Percentiles rank a stretch among this genome's conserved stretches.
These are phyloP conservation scores for Dolomedes plantarius DNA, from an alignment of 2,888 invertebrate species.

Conservation along the genomic window DNA sequence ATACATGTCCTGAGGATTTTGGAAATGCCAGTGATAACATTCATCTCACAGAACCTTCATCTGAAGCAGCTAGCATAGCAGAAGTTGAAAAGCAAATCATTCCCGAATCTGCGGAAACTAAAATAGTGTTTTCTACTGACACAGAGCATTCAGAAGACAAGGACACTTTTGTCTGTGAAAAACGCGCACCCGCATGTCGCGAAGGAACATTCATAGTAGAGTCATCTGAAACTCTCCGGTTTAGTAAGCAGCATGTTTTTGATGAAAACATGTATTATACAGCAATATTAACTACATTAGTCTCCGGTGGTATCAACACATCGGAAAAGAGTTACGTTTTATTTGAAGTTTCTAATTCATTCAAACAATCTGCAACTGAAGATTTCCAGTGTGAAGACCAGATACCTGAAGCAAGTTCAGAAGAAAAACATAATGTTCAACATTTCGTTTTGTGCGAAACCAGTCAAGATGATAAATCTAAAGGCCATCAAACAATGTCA, in stretches of 20 bases:
- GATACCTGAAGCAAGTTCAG: constrained; percentile 10
- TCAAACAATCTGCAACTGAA: background rate
- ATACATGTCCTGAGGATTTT: constrained; percentile 1
- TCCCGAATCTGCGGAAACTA: background rate
- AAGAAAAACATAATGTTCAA: constrained; percentile 17
- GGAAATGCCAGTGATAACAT: background rate
- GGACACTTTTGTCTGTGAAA: constrained; percentile 45
- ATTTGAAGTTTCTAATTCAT: constrained; percentile 35
- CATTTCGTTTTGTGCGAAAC: constrained; percentile 50
- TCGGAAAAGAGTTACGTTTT: constrained; percentile 57
- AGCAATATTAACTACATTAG: constrained; percentile 41
- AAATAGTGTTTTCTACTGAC: background rate
- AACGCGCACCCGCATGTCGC: constrained; percentile 38
- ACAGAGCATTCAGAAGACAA: constrained; percentile 24
- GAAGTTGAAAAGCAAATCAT: background rate
- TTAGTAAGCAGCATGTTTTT: constrained; percentile 23
- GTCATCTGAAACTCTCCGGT: constrained; percentile 15
- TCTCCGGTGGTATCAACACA: constrained; percentile 6
- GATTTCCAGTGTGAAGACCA: constrained; percentile 23
- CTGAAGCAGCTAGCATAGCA: background rate
- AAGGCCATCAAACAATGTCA: background rate
- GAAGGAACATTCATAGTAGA: constrained; percentile 61
- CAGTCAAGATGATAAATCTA: constrained; percentile 14
- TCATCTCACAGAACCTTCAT: background rate
- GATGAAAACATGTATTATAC: constrained; percentile 38